phyloP scores from a whole-genome alignment of 2,888 invertebrate genomes.

The Tachina grossa region DNA sequence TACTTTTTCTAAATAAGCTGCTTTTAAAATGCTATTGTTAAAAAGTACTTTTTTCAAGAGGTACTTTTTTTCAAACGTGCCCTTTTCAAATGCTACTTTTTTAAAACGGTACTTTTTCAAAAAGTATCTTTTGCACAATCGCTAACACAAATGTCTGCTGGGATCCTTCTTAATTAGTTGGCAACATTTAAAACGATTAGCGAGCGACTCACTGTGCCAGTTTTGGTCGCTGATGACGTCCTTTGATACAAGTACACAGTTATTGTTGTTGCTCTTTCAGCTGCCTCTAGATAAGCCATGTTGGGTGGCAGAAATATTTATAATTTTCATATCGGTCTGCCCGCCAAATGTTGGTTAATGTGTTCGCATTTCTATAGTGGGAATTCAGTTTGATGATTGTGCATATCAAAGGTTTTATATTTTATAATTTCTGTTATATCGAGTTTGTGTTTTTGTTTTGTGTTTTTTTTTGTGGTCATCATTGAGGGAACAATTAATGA shows the following conservation, averaged over 20 bases:
- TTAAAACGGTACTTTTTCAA: no score
- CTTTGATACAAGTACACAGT: background rate
- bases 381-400: conserved; percentile 50
- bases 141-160: conserved; percentile 1
- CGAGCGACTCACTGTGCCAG: background rate
- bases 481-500: conserved; percentile 62
- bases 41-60: background rate
- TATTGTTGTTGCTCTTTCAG: conserved; percentile 21
- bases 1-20: background rate
- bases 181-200: conserved; percentile 30
- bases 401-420: conserved; percentile 62
- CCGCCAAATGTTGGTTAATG: conserved; percentile 43
- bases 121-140: background rate
- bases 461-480: conserved; percentile 43
- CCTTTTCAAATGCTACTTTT: no score
- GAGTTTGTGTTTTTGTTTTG: background rate
- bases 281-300: background rate
- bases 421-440: conserved; percentile 27
- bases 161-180: background rate
- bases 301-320: conserved; percentile 17
- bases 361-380: conserved; percentile 38
- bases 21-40: no score
- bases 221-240: conserved; percentile 18
- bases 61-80: no score
- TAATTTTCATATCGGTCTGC: conserved; percentile 15